Conservation (phyloP, 2,888 invertebrate species). For the Aplocera efformata region DNA sequence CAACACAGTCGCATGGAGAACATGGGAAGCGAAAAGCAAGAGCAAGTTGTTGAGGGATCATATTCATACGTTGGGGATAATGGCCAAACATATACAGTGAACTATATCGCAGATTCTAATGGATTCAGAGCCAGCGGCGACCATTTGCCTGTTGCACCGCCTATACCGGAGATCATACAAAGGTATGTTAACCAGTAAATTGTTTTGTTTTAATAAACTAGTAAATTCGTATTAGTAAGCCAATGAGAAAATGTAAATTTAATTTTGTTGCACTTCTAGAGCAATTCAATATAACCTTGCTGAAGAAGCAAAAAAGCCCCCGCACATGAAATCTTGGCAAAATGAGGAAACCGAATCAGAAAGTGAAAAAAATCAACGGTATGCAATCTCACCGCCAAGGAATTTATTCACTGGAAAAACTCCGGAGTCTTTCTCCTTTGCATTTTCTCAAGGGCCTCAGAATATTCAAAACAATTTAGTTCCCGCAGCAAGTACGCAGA, state of each 20-base stretch:
- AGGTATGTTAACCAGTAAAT: slow-evolving; percentile 49
- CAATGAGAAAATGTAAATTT: too few species aligned
- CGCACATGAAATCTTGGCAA: slow-evolving; percentile 58
- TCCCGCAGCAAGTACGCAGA: slow-evolving; percentile 52
- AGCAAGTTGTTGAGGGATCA: slow-evolving; percentile 82
- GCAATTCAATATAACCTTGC: slow-evolving; percentile 73
- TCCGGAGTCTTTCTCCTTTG: slow-evolving; percentile 72
- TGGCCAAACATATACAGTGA: slow-evolving; percentile 81
- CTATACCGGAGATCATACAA: slow-evolving; percentile 85
- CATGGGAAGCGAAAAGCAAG: slow-evolving; percentile 78
- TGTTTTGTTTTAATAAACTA: slow-evolving; percentile 3
- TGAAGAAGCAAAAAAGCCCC: slow-evolving; percentile 69
- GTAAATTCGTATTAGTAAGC: background rate
- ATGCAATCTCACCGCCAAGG: slow-evolving; percentile 41
- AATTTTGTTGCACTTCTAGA: slow-evolving; percentile 35
- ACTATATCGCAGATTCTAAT: slow-evolving; percentile 87
- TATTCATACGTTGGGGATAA: slow-evolving; percentile 83
- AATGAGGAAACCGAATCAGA: slow-evolving; percentile 52
- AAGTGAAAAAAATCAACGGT: slow-evolving; percentile 42
- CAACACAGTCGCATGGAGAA: slow-evolving; percentile 80
- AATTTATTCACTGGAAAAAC: slow-evolving; percentile 68
- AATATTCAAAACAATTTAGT: slow-evolving; percentile 56
- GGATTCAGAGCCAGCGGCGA: slow-evolving; percentile 89
- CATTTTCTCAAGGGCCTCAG: slow-evolving; percentile 45
- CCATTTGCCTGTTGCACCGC: slow-evolving; percentile 88